Conservation (phyloP, 2,113 vertebrate genomes). For the Gobio gobio region DNA sequence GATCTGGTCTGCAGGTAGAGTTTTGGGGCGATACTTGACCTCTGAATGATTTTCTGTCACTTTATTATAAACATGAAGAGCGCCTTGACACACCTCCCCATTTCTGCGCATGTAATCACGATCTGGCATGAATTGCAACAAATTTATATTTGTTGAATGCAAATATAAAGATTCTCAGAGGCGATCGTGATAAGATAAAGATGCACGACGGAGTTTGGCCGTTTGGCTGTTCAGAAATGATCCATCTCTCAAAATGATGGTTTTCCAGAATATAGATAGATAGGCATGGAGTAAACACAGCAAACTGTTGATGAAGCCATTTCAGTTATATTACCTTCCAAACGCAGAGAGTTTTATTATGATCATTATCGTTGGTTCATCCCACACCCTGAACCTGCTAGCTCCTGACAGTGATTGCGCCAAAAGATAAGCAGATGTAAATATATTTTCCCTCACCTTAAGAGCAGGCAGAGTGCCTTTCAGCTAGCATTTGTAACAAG, state of each 20-base stretch:
- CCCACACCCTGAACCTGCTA: constrained; percentile 14
- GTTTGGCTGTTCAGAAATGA: background rate
- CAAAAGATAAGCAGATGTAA: constrained; percentile 82
- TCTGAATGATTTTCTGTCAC: constrained; percentile 80
- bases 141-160: constrained; percentile 57
- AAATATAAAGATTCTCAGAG: constrained; percentile 43
- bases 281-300: background rate
- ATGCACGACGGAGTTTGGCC: background rate
- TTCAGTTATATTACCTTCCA: background rate
- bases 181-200: background rate
- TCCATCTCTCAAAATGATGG: background rate
- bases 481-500: constrained; percentile 86
- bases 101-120: constrained; percentile 53
- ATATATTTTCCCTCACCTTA: constrained; percentile 73
- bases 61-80: constrained; percentile 79
- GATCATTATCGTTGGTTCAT: constrained; percentile 25
- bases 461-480: constrained; percentile 77
- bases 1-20: constrained; percentile 73
- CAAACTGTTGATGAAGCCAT: background rate
- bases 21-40: constrained; percentile 74
- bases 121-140: constrained; percentile 24
- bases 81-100: constrained; percentile 62
- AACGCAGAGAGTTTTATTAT: background rate
- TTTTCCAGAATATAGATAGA: background rate
- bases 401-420: constrained; percentile 1